Evolutionary conservation across 2,888 invertebrate species (phyloP), one percentile per base, ranked within the genome.

Genomic region (Mongoloraphidia duomilia): DNA sequence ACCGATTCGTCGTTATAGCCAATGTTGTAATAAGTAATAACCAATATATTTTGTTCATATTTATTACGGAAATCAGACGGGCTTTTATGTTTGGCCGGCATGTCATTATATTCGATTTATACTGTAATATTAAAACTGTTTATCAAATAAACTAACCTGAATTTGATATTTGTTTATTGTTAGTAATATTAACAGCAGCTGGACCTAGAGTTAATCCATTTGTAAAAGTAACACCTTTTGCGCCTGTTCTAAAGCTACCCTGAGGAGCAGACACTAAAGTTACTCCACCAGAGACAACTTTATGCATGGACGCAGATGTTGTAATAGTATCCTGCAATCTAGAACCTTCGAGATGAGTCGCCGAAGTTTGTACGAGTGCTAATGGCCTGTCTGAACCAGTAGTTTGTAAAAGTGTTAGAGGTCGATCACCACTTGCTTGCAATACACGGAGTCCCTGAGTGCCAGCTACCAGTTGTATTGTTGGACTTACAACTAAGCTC

Each of bases 401-500:
- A 54, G 66, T 59, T 49, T 66, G 68, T 17, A 65, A 57, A 33
- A 57, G 50, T 0, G 53, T 48, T 17, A 67, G 65, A 34, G 67
- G 61, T 49, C 51, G 45, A 13, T 55, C 52, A n/a, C 53, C 53
- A 43, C 47, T 52, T 14, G 53, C 49, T 49, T 69, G 71, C 53
- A 72, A 54, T 52, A 72, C 70, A 12, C 71, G 63, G 51, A 72
- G 61, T 0, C 68, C 69, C 42, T 65, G 65, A 50, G 67, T 60
- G 3, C 53, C 60, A 1, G 72, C 68, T 51, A 73, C 56, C 57
- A 73, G 61, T 59, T 73, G 73, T 49, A 73, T 57, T 39, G 69
- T 68, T 2, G 69, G 67, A 38, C 72, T 71, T 41, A 76, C 73
- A 49, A 76, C 72, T 9, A 75, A 56, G 1, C 74, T 73, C 41